Evolutionary conservation across 2,113 vertebrate genomes (phyloP).

Genomic region (Myotis davidii): DNA sequence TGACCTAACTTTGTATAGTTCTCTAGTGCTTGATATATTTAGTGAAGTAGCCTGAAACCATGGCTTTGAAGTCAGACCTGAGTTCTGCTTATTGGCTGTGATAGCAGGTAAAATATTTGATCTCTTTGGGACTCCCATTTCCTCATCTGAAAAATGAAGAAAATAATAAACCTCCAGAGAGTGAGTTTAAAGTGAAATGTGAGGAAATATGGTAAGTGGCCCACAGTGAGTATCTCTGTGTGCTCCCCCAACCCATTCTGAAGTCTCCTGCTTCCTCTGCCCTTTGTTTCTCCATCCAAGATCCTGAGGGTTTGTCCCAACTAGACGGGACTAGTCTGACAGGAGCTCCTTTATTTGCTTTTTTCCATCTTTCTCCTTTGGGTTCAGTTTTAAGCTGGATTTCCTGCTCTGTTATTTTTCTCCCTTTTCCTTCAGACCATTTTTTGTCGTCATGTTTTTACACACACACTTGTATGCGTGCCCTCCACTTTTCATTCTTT

Average conservation of each 20-base stretch:
- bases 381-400: conserved; percentile 28
- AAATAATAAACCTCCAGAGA: not conserved
- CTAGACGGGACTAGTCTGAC: not conserved
- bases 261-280: not conserved
- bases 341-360: not conserved
- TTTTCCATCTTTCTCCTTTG: conserved; percentile 31
- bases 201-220: not conserved
- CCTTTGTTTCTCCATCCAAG: not conserved
- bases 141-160: conserved; percentile 22
- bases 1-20: not conserved
- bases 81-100: not conserved
- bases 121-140: not conserved
- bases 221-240: not conserved
- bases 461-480: not conserved
- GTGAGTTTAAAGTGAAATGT: not conserved
- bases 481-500: not conserved
- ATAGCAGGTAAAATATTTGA: not conserved
- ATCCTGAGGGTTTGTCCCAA: not conserved
- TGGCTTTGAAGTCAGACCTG: not conserved
- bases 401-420: conserved; percentile 47
- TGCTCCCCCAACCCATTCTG: not conserved
- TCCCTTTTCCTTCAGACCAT: not conserved
- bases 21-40: not conserved
- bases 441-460: conserved; percentile 38
- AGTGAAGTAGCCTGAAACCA: not conserved